A percentile compares a stretch with the other conserved stretches of the same genome.
phyloP scores from a whole-genome alignment of 2,888 invertebrate species.

The Hermodice carunculata region DNA sequence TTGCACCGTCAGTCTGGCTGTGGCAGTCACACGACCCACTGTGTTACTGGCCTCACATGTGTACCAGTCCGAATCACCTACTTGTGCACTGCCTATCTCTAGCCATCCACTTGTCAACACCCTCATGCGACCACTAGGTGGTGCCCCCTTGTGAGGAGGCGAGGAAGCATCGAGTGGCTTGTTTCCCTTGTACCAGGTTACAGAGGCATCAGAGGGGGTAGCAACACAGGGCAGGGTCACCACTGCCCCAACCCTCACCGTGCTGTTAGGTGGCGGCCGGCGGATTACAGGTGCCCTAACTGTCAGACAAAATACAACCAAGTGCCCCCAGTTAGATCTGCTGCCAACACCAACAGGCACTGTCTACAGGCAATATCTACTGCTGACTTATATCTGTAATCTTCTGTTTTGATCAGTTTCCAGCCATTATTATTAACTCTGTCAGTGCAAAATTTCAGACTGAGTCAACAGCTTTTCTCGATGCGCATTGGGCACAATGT shows the following conservation, averaged over 20 bases:
- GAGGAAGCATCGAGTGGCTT: conserved; percentile 2
- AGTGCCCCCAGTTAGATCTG: too few relatives aligned
- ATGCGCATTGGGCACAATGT: too few relatives aligned
- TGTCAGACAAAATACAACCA: too few relatives aligned
- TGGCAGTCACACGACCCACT: neutral
- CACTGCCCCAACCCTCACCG: conserved; percentile 13
- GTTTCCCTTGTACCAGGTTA: conserved; percentile 15
- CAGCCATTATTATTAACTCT: too few relatives aligned
- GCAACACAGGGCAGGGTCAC: conserved; percentile 19
- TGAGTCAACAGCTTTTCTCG: too few relatives aligned
- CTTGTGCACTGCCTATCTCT: conserved; percentile 30
- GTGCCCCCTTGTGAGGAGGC: neutral
- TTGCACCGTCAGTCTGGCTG: conserved; percentile 14
- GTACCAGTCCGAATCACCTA: conserved; percentile 35
- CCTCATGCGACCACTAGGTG: conserved; percentile 11
- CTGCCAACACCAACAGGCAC: too few relatives aligned
- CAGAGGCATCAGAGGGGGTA: neutral
- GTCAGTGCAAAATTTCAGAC: too few relatives aligned
- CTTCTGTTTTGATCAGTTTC: too few relatives aligned
- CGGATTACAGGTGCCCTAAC: too few relatives aligned
- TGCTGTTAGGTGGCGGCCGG: conserved; percentile 24
- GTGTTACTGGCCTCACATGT: conserved; percentile 34
- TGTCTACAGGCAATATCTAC: too few relatives aligned
- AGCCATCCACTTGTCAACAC: conserved; percentile 38
- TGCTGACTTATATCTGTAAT: too few relatives aligned